A percentile compares a stretch with the other conserved stretches of the same genome.
Evolutionary conservation across 2,797 vertebrate species (phyloP).

Genomic region (Sphenopsis melanotis): DNA sequence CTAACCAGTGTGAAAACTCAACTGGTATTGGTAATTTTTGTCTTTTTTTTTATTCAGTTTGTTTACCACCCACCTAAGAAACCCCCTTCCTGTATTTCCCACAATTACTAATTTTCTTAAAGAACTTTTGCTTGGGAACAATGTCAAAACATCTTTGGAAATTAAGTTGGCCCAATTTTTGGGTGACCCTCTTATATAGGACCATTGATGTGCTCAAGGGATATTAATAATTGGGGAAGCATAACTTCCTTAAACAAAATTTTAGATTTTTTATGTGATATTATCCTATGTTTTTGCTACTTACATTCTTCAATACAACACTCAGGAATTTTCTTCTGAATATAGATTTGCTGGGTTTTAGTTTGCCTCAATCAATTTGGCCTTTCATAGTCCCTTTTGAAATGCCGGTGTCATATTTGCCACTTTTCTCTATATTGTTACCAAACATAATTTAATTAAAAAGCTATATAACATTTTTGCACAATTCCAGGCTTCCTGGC

Average conservation of each 20-base stretch:
- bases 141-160: neutral
- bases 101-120: neutral
- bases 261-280: neutral
- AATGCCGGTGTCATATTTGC: fast-evolving
- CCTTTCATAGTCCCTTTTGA: neutral
- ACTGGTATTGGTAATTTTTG: neutral
- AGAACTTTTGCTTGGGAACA: neutral
- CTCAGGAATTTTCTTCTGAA: neutral
- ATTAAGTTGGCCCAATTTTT: neutral
- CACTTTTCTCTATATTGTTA: neutral
- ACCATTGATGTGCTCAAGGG: neutral
- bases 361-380: neutral
- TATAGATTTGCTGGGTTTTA: neutral
- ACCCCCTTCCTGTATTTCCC: neutral
- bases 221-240: neutral
- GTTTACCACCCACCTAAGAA: neutral
- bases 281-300: neutral
- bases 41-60: neutral
- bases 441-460: neutral
- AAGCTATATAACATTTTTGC: neutral
- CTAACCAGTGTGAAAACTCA: neutral
- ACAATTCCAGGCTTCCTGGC: neutral
- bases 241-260: neutral
- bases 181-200: neutral
- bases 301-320: neutral